Conservation (phyloP, 1,140 invertebrate genomes). For the Drosophila parvula region DNA sequence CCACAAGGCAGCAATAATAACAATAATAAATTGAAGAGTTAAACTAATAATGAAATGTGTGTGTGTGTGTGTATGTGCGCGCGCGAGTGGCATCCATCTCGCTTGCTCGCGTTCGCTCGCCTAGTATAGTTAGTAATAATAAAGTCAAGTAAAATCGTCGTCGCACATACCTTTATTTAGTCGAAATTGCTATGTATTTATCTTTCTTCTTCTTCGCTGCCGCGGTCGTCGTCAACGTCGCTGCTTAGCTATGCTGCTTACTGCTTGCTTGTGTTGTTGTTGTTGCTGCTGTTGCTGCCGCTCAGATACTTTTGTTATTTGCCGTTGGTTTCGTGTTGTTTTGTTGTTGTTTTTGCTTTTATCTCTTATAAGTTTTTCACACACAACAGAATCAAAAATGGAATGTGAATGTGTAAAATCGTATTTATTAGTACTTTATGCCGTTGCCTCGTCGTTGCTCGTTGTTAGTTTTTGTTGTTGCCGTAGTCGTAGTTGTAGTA, state of each 20-base stretch:
- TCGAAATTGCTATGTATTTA: slow-evolving; percentile 77
- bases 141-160: slow-evolving; percentile 62
- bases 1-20: slow-evolving; percentile 63
- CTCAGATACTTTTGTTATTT: slow-evolving; percentile 50
- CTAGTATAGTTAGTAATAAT: slow-evolving; percentile 57
- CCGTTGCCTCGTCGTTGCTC: slow-evolving; percentile 33
- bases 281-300: slow-evolving; percentile 31
- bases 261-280: slow-evolving; percentile 13
- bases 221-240: slow-evolving; percentile 15
- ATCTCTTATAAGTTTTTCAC: slow-evolving; percentile 70
- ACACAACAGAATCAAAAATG: slow-evolving; percentile 64
- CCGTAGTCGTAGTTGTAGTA: slow-evolving; percentile 28
- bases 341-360: slow-evolving; percentile 35
- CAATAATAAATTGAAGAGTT: slow-evolving; percentile 82
- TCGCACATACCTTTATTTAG: slow-evolving; percentile 79
- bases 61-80: slow-evolving; percentile 34
- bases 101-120: slow-evolving; percentile 15
- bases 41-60: slow-evolving; percentile 76
- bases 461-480: slow-evolving; percentile 27
- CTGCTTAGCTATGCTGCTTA: slow-evolving; percentile 50
- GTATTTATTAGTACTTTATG: slow-evolving; percentile 56
- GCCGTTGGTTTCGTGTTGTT: slow-evolving; percentile 34
- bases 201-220: slow-evolving; percentile 56
- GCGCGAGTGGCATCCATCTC: slow-evolving; percentile 27
- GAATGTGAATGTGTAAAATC: slow-evolving; percentile 74